Percentiles rank a stretch among this genome's conserved stretches.
phyloP scores from a whole-genome alignment of 30 jellyfish, hydroid and myxozoan species.

The Mastigias papua region DNA sequence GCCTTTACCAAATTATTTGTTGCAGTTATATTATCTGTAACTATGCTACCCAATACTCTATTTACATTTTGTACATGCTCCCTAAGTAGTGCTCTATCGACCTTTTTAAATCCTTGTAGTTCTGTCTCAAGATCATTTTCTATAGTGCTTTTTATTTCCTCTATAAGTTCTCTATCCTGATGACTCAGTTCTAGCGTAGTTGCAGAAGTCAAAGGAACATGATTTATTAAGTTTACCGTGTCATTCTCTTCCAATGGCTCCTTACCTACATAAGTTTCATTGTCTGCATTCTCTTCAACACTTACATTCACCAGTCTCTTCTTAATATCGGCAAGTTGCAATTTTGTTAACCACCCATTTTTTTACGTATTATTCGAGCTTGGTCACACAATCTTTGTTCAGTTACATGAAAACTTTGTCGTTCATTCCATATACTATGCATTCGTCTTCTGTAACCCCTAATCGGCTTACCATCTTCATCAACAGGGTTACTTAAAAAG shows the following conservation, averaged over 20 bases:
- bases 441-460: slow-evolving; percentile 26
- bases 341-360: slow-evolving; percentile 53
- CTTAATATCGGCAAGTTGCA: not conserved
- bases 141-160: slow-evolving; percentile 14
- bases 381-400: slow-evolving; percentile 38
- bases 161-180: slow-evolving; percentile 25
- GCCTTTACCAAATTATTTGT: slow-evolving; percentile 35
- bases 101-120: slow-evolving; percentile 37
- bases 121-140: slow-evolving; percentile 48
- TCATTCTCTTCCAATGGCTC: slow-evolving; percentile 33
- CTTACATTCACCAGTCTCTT: slow-evolving; percentile 28
- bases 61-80: slow-evolving; percentile 31
- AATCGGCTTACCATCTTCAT: not conserved
- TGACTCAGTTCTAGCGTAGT: slow-evolving; percentile 18
- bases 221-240: not conserved
- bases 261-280: slow-evolving; percentile 39
- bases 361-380: slow-evolving; percentile 11
- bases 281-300: slow-evolving; percentile 24
- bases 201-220: slow-evolving; percentile 27
- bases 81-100: slow-evolving; percentile 16
- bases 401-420: slow-evolving; percentile 4
- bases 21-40: not conserved
- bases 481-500: not conserved
- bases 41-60: too few species aligned
- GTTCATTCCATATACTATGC: slow-evolving; percentile 27